These are phyloP conservation scores for Malthinus seriepunctatus DNA, from an alignment of 2,888 invertebrate genomes.

Conservation along the genomic window DNA sequence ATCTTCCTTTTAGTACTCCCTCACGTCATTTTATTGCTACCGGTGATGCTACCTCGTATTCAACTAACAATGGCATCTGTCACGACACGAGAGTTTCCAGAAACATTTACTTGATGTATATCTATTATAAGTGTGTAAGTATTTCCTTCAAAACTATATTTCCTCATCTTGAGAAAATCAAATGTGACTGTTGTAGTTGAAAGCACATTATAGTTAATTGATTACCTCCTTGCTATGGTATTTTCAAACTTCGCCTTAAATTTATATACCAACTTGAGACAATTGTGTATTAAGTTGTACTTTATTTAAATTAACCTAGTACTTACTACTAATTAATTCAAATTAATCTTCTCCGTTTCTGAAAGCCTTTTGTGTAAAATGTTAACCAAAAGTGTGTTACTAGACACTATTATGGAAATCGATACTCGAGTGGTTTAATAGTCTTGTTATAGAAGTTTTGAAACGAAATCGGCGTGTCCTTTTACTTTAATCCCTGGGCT, in stretches of 20 bases:
- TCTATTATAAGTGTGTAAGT: conserved; percentile 7
- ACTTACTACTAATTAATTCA: neutral
- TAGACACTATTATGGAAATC: neutral
- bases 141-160: conserved; percentile 10
- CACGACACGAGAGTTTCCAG: conserved; percentile 7
- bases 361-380: neutral
- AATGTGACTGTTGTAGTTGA: neutral
- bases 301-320: neutral
- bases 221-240: neutral
- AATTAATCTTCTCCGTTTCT: neutral
- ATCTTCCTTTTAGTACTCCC: conserved; percentile 22
- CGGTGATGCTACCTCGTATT: conserved; percentile 23
- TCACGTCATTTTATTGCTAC: conserved; percentile 25
- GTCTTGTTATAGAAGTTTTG: conserved; percentile 1
- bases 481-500: conserved; percentile 1
- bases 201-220: conserved; percentile 16
- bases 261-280: neutral
- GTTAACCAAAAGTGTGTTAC: neutral
- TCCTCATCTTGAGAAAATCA: conserved; percentile 9
- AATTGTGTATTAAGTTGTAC: neutral
- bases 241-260: neutral
- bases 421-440: conserved; percentile 2
- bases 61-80: conserved; percentile 18
- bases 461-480: conserved; percentile 5
- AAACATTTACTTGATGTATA: conserved; percentile 16